Base-by-base conservation (phyloP, 1,140 invertebrate genomes). In the Apis laboriosa region DNA sequence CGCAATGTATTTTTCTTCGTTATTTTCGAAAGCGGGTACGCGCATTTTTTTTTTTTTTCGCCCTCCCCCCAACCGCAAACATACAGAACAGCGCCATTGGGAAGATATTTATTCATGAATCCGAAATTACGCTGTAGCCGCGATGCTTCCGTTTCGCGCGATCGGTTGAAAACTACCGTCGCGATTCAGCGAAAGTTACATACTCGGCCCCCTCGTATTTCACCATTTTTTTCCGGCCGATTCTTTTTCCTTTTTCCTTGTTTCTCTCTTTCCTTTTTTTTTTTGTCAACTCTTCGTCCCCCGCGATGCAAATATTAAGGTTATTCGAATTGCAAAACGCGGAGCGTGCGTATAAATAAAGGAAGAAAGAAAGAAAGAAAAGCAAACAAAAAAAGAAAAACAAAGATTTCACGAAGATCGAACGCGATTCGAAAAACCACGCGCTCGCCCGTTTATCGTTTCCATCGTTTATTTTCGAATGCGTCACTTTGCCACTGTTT, bases 71-170 rank as follows among this genome's bases (percentile, higher is more conserved):
- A 19, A 34, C n/a, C 61, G 34, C 51, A 24, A 43, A 72, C 43
- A 80, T 68, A 34, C 61, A 71, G 67, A 53, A 5, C 28, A 12
- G 7, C 34, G 21, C 19, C 63, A 77, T 74, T 58, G 56, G 67
- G 67, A 67, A 83, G 77, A 77, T 81, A 86, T 88, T 89, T 89
- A 89, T 89, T 89, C 84, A 88, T 89, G 88, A 88, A 88, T 88
- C 84, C 72, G 60, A 83, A 88, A 89, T 88, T 78, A 88, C 86
- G 73, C 75, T 82, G 84, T 60, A 77, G 51, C 84, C 63, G 34
- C 86, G 77, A 75, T 61, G 84, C 75, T 86, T 77, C 77, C 86
- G 83, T 80, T 81, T 64, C 73, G 53, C 53, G 67, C 73, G 80
- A 88, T 88, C 80, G 75, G 80, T 64, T 61, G 34, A 43, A 43